Conservation (phyloP, 2,888 invertebrate genomes). For the Uloborus plumipes region DNA sequence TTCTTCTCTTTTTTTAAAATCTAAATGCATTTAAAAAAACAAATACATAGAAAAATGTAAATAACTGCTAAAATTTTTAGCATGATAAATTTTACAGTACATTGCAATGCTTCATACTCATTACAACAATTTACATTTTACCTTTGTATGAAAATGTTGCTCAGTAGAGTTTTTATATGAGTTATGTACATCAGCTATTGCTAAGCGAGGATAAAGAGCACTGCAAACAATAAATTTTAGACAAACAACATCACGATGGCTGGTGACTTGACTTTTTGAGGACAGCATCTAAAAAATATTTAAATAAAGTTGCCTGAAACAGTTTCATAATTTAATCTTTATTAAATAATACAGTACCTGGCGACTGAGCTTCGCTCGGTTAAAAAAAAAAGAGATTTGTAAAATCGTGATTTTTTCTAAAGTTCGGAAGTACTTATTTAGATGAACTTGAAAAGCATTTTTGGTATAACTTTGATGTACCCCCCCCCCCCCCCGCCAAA, state of each 20-base stretch:
- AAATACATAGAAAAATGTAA: no score
- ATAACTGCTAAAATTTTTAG: neutral
- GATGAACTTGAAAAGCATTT: no score
- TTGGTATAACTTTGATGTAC: no score
- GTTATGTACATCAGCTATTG: conserved; percentile 94
- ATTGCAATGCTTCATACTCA: neutral
- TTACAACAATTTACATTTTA: conserved; percentile 15
- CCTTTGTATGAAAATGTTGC: conserved; percentile 73
- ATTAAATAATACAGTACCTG: no score
- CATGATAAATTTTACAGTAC: neutral
- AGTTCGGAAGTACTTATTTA: no score
- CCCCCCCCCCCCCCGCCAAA: no score
- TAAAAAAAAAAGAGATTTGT: no score
- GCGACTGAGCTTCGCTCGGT: no score
- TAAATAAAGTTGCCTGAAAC: neutral
- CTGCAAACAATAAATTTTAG: conserved; percentile 87
- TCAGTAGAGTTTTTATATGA: conserved; percentile 81
- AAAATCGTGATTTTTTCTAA: no score
- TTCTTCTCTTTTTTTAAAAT: no score
- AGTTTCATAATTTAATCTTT: no score
- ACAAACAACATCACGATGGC: conserved; percentile 79
- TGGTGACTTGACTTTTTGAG: conserved; percentile 77
- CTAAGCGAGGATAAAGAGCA: conserved; percentile 95
- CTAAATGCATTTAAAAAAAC: no score
- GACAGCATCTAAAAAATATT: conserved; percentile 73